Evolutionary conservation across 2,888 invertebrate species (phyloP), one percentile per base, ranked within the genome.

Genomic region (Drosophila dives): DNA sequence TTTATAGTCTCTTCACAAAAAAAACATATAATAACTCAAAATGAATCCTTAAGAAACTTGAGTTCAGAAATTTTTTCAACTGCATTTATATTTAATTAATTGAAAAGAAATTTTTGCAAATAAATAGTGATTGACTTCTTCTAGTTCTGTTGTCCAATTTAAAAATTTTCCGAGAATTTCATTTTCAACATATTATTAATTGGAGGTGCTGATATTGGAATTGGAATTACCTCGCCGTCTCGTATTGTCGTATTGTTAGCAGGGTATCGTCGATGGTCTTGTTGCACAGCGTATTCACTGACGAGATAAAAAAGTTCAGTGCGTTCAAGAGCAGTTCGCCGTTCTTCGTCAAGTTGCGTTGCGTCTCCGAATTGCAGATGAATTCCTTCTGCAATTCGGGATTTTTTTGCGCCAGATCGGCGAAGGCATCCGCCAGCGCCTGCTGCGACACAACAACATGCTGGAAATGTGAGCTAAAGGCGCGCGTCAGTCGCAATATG

Each of bases 191-290:
- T 7, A 51, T 12, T 8, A 34, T 10, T 32, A 40, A 40, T 45
- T 45, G 4, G 15, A 11, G 23, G 11, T 29, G 8, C 23, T 15
- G 5, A 20, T 32, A 17, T 33, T 20, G 3, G 15, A 23, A 32
- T 2, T 17, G 2, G 11, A 17, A 53, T 58, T 70, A 95, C 95
- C 95, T 94, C 62, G 95, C 95, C 1, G 94, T 94, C 86, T 95
- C 95, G 85, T 95, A 95, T 91, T 95, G 95, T 42, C 94, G 93
- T 81, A 94, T 93, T 66, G 94, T 94, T 90, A 97, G 96, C 80
- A 95, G 91, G 38, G 95, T 99, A 93, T 99, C 99, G 93, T 99
- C 99, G 93, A 99, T 99, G 50, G 99, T 99, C 94, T 99, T 99
- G 94, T 98, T 97, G 93, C 98, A 98, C 89, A 99, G 94, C 23